Evolutionary conservation across 2,113 vertebrate species (phyloP), one percentile per base, ranked within the genome.

Genomic region (Tamias sibiricus): DNA sequence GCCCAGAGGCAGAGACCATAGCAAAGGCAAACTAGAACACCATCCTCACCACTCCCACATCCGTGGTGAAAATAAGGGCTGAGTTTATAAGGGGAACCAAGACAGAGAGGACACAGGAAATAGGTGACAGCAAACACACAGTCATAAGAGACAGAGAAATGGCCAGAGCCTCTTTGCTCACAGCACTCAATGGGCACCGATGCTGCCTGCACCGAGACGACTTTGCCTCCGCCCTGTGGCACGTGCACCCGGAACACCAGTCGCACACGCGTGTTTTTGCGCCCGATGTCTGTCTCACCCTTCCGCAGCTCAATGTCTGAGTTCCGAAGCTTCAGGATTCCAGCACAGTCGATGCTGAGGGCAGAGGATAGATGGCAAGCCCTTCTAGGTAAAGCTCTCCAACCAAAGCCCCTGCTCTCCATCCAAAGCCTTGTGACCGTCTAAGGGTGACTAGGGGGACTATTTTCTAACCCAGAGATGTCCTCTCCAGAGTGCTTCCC

Each of bases 261-360:
- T 24, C 99, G 99, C 35, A 99, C 99, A 0, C 99, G 98, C 0
- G 99, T 99, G 97, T 99, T 99, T 97, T 99, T 99, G 92, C 99
- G 98, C 44, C 99, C 99, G 0, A 99, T 99, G 80, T 99, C 99
- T 0, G 99, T 99, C 98, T 99, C 99, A 26, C 99, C 99, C 98
- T 99, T 99, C 92, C 99, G 98, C 80, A 99, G 98, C 97, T 99
- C 99, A 6, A 99, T 99, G 98, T 99, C 99, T 1, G 99, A 99
- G 97, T 99, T 99, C 91, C 99, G 99, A 95, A 99, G 98, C 98
- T 99, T 99, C 97, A 99, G 98, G 95, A 99, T 99, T 66, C 99
- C 99, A 0, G 99, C 99, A 57, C 99, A 99, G 98, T 99, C 99
- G 20, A 99, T 99, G 91, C 99, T 99, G 98, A 95, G 68, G 92